Base-by-base conservation (phyloP, 2,113 vertebrate genomes). In the Ameiurus melas region DNA sequence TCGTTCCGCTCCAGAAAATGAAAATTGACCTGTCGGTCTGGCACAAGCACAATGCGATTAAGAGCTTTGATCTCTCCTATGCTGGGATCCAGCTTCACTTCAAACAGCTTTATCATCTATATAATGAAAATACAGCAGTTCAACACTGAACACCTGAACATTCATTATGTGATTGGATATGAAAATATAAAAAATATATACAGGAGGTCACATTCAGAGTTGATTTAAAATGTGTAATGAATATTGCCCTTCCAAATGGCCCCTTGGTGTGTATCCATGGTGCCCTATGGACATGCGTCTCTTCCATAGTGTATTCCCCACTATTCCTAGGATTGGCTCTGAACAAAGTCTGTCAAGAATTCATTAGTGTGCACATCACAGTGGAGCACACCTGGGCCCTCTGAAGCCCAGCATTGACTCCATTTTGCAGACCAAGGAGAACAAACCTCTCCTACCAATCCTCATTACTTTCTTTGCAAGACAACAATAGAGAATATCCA, bases 51-150 rank as follows among this genome's bases (percentile, higher is more conserved):
- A 0, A 85, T 90, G 33, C 95, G 94, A 88, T 84, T 87, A 84
- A 93, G 55, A 84, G 90, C 75, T 91, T 93, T 94, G 88, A 96
- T 30, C 53, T 96, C 93, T 82, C 91, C 90, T 2, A 94, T 39
- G 6, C 53, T 87, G 1, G 93, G 90, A 83, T 95, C 94, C 19
- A 94, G 93, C 83, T 91, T 93, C 85, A 96, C 88, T 90, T 96
- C 92, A 94, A 95, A 96, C 30, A 85, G 90, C 39, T 93, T 92
- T 88, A 95, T 94, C 13, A 95, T 81, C 95, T 96, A 90, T 10
- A 86, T 16, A 14, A 47, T 30, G 87, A 88, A 43, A 85, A 71
- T 81, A 73, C 22, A 75, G 17, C 5, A 14, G 39, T 64, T 47
- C 30, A 86, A 33, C 53, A 88, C 2, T 39, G 27, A 57, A 30